Percentiles rank a stretch among this genome's conserved stretches.
These are phyloP conservation scores for Idaea dimidiata DNA, from an alignment of 2,888 invertebrate species.

Conservation along the genomic window DNA sequence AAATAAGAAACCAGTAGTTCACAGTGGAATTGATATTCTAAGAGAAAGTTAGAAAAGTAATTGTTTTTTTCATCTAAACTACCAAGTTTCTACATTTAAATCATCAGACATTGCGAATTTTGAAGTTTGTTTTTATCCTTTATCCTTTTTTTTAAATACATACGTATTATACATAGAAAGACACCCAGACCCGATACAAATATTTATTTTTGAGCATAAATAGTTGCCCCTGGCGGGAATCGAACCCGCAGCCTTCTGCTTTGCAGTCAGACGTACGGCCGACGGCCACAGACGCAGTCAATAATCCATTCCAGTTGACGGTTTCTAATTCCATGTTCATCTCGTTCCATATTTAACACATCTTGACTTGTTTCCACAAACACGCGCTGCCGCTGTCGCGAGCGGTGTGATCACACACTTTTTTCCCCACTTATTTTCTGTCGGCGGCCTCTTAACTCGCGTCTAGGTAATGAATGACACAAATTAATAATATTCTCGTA, in stretches of 20 bases:
- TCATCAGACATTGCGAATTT: too few relatives aligned
- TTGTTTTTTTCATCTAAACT: not conserved
- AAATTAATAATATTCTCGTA: conserved; percentile 75
- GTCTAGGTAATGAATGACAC: conserved; percentile 66
- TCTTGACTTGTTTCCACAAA: conserved; percentile 75
- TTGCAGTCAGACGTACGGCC: too few relatives aligned
- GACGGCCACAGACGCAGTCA: too few relatives aligned
- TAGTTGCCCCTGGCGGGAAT: too few relatives aligned
- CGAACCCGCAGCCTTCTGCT: too few relatives aligned
- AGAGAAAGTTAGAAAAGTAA: conserved; percentile 22
- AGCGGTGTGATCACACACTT: conserved; percentile 67
- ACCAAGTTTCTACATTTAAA: not conserved
- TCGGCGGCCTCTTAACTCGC: conserved; percentile 63
- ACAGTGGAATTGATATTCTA: conserved; percentile 24
- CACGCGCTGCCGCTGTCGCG: conserved; percentile 49
- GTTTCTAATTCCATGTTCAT: conserved; percentile 25
- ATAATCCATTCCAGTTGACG: conserved; percentile 29
- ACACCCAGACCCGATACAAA: too few relatives aligned
- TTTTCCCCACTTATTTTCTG: conserved; percentile 56
- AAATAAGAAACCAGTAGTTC: conserved; percentile 35
- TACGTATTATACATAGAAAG: too few relatives aligned
- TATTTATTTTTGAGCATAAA: too few relatives aligned
- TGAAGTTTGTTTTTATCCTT: too few relatives aligned
- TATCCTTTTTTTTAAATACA: too few relatives aligned
- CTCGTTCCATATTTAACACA: conserved; percentile 68